phyloP scores from a whole-genome alignment of 1,140 invertebrate species.

The Trinorchestia longiramus region DNA sequence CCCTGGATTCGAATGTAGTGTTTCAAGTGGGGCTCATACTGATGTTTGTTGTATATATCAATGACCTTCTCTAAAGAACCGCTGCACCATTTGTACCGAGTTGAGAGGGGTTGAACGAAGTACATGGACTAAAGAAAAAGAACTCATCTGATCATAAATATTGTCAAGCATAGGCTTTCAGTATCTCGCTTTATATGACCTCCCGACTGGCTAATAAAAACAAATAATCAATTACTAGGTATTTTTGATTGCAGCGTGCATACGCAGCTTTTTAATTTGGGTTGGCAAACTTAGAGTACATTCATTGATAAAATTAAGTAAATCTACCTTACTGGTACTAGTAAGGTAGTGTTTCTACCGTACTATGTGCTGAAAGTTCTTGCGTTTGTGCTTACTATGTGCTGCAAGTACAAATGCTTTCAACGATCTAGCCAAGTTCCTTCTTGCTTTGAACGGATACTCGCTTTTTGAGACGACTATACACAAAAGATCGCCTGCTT shows the following conservation, averaged over 20 bases:
- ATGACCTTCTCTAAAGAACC: neutral
- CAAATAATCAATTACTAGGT: neutral
- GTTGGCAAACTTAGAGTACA: too few relatives aligned
- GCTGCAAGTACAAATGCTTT: too few relatives aligned
- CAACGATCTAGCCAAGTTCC: too few relatives aligned
- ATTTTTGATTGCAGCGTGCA: neutral
- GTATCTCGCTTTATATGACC: neutral
- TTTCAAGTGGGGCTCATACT: neutral
- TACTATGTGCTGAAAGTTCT: too few relatives aligned
- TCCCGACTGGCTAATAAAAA: neutral
- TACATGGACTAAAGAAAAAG: neutral
- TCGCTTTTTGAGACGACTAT: too few relatives aligned
- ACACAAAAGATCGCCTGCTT: too few relatives aligned
- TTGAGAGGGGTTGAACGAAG: neutral
- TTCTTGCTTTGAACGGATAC: too few relatives aligned
- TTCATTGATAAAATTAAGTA: too few relatives aligned
- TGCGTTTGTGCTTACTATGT: too few relatives aligned
- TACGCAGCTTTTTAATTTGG: neutral
- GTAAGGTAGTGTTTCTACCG: too few relatives aligned
- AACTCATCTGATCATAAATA: neutral
- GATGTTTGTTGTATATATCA: neutral
- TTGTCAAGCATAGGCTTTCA: neutral
- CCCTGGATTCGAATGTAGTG: neutral
- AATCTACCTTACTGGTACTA: too few relatives aligned
- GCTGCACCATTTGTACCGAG: neutral